Evolutionary conservation across 1,140 invertebrate genomes (phyloP).

Genomic region (Halictus rubicundus): DNA sequence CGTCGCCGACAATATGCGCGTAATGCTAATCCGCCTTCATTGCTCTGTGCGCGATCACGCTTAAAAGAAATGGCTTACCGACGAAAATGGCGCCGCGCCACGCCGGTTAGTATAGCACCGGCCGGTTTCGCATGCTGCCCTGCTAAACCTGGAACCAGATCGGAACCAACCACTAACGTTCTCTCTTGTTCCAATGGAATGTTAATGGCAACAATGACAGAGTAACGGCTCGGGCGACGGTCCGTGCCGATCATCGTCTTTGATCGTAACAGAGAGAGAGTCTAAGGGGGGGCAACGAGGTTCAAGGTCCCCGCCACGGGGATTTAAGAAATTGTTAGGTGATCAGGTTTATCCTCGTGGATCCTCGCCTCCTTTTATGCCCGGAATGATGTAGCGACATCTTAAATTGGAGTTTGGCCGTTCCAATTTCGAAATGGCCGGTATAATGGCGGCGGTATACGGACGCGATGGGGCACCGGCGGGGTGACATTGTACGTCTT

Average conservation of each 20-base stretch:
- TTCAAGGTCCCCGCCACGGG: neutral
- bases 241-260: slow-evolving; percentile 13
- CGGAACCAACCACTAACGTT: slow-evolving; percentile 1
- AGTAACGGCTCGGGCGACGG: neutral
- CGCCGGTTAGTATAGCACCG: neutral
- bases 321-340: slow-evolving; percentile 21
- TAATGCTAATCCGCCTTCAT: slow-evolving; percentile 72
- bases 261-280: neutral
- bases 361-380: neutral
- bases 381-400: neutral
- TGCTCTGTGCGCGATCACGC: slow-evolving; percentile 25
- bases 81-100: slow-evolving; percentile 36
- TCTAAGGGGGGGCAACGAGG: neutral
- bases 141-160: slow-evolving; percentile 9
- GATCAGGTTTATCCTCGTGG: slow-evolving; percentile 28
- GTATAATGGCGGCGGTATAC: slow-evolving; percentile 24
- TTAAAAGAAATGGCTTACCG: slow-evolving; percentile 46
- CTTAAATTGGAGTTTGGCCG: slow-evolving; percentile 55
- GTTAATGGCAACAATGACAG: slow-evolving; percentile 12
- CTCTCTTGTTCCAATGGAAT: neutral
- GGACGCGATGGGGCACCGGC: too few species aligned
- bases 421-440: slow-evolving; percentile 29
- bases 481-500: slow-evolving; percentile 13
- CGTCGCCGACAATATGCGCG: slow-evolving; percentile 61
- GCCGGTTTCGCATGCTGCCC: slow-evolving; percentile 1